Percentiles rank a stretch among this genome's conserved stretches.
These are phyloP conservation scores for Acanthiza pusilla DNA, from an alignment of 2,797 vertebrate species.

Conservation along the genomic window DNA sequence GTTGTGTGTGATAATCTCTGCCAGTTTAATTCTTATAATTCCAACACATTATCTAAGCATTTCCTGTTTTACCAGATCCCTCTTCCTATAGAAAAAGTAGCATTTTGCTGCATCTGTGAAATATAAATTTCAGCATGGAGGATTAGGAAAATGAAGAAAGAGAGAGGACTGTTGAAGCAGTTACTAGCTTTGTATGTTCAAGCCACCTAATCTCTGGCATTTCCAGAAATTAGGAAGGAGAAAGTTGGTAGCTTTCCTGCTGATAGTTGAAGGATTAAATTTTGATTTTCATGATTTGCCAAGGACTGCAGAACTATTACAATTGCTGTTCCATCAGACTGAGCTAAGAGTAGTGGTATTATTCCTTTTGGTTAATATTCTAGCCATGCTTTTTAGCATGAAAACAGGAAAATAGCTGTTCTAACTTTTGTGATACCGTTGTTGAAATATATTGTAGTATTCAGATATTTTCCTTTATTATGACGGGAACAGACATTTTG, in stretches of 20 bases:
- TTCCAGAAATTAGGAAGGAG: background rate
- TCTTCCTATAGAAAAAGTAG: background rate
- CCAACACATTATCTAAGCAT: background rate
- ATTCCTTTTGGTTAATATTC: background rate
- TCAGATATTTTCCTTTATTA: background rate
- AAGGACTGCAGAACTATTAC: background rate
- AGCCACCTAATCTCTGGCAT: background rate
- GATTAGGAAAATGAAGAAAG: background rate
- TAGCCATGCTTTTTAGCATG: background rate
- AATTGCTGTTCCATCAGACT: background rate
- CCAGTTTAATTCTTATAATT: background rate
- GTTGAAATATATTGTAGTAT: background rate
- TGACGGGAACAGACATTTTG: conserved; percentile 78
- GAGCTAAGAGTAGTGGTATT: background rate
- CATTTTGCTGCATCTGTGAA: background rate
- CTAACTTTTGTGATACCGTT: background rate
- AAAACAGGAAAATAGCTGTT: background rate
- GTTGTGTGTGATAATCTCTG: background rate
- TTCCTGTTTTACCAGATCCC: background rate
- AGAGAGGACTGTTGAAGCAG: background rate
- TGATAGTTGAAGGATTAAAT: background rate
- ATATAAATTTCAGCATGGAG: background rate
- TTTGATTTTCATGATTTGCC: background rate
- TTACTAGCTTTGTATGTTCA: background rate
- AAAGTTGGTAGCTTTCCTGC: background rate